These are phyloP conservation scores for Zalophus californianus DNA, from an alignment of 2,797 vertebrate species.

Conservation along the genomic window DNA sequence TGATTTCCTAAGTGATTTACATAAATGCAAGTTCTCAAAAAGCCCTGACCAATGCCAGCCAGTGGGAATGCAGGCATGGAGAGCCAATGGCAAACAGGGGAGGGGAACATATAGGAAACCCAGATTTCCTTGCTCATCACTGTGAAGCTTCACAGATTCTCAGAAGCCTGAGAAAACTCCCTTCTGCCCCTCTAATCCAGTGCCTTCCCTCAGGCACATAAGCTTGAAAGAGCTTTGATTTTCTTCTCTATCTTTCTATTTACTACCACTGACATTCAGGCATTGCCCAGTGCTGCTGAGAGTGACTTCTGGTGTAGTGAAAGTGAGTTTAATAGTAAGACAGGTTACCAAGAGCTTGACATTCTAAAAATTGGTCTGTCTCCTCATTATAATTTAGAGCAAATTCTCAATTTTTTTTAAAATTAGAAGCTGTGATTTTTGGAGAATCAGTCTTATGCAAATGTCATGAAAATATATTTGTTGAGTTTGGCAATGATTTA, in stretches of 20 bases:
- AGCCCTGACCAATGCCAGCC: conserved; percentile 63
- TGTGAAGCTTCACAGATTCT: conserved; percentile 50
- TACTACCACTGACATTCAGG: conserved; percentile 29
- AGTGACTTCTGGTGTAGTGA: conserved; percentile 10
- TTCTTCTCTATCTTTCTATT: conserved; percentile 34
- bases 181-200: conserved; percentile 40
- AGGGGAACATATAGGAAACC: conserved; percentile 33
- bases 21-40: conserved; percentile 74
- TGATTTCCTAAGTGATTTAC: conserved; percentile 74
- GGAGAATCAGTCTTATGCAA: not conserved
- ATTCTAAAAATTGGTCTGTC: not conserved
- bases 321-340: conserved; percentile 49
- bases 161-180: conserved; percentile 46
- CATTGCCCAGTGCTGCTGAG: not conserved
- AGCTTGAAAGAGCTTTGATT: conserved; percentile 55
- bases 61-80: conserved; percentile 64
- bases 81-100: conserved; percentile 37
- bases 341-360: not conserved
- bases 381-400: conserved; percentile 39
- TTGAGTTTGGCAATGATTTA: conserved; percentile 25
- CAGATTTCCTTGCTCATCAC: conserved; percentile 35
- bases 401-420: conserved; percentile 56
- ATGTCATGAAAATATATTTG: conserved; percentile 28
- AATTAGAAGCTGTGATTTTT: conserved; percentile 57
- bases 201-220: not conserved